Base-by-base conservation (phyloP, 2,113 vertebrate species). In the Bubo scandiacus region DNA sequence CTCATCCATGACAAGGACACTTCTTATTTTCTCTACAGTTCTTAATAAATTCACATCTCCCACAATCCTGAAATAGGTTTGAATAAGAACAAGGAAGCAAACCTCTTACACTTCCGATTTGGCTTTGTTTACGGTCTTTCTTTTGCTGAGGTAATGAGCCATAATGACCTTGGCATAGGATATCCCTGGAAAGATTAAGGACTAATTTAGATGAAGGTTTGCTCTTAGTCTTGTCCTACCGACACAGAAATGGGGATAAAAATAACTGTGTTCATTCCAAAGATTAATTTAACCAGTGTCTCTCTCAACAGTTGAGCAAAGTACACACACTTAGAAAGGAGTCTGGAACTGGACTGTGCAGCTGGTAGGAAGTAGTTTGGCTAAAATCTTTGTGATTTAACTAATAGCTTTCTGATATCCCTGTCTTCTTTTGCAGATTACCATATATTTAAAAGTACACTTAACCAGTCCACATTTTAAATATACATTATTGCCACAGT, bases 211-310 rank as follows among this genome's bases (percentile, higher is more conserved):
- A 74, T 1, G 4, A 78, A 81, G 22, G 27, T 38, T 93, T 89
- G 29, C 26, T 94, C 20, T 86, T 94, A 36, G 30, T 70, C 29
- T 88, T 94, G 29, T 58, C 26, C 49, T 74, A 81, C 45, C 81
- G 52, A 55, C 23, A 45, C 8, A n/a, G 51, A 29, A 87, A 85
- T 71, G 26, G 36, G 11, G 13, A 63, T 62, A 71, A 86, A 95
- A 94, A 72, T 55, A 80, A 55, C 15, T 38, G 11, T 45, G 19
- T 30, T 91, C 4, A 40, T 87, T 84, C 47, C 30, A 75, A 51
- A 73, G 13, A 81, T 3, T 3, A 74, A 42, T 81, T 73, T 83
- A 51, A 42, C 0, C 0, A 15, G 2, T 26, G 20, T 18, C 15
- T 83, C 90, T 93, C 40, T 20, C 20, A 86, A 47, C 9, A 55